Conservation (phyloP, 2,888 invertebrate genomes). For the Andrena marginata region DNA sequence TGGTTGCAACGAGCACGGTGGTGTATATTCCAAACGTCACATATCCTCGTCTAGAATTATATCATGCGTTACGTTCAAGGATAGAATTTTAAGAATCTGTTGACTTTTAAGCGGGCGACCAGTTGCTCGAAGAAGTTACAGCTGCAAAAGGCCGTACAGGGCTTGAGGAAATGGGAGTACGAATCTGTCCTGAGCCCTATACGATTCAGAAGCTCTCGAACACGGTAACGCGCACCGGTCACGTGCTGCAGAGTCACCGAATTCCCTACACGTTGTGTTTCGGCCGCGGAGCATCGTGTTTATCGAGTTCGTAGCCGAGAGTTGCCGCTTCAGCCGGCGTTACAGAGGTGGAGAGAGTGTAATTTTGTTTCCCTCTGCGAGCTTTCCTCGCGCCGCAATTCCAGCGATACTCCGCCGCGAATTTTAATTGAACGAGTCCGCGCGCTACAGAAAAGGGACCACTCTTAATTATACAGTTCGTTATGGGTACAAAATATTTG, state of each 20-base stretch:
- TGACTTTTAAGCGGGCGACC: no score
- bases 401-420: background rate
- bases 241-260: background rate
- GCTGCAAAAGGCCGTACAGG: no score
- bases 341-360: background rate
- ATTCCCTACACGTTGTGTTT: conserved; percentile 2
- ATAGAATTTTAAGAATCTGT: no score
- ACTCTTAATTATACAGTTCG: conserved; percentile 5
- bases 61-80: no score
- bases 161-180: no score
- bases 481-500: background rate
- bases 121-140: no score
- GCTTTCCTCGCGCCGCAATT: conserved; percentile 1
- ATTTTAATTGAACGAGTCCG: conserved; percentile 1
- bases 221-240: background rate
- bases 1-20: background rate
- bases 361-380: conserved; percentile 9
- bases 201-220: background rate
- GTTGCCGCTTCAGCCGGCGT: background rate
- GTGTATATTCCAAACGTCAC: background rate
- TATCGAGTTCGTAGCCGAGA: conserved; percentile 1
- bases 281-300: background rate
- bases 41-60: no score
- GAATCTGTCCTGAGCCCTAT: background rate
- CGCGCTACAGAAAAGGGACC: background rate